Evolutionary conservation across 1,140 invertebrate genomes (phyloP).

Genomic region (Pentalonia nigronervosa): DNA sequence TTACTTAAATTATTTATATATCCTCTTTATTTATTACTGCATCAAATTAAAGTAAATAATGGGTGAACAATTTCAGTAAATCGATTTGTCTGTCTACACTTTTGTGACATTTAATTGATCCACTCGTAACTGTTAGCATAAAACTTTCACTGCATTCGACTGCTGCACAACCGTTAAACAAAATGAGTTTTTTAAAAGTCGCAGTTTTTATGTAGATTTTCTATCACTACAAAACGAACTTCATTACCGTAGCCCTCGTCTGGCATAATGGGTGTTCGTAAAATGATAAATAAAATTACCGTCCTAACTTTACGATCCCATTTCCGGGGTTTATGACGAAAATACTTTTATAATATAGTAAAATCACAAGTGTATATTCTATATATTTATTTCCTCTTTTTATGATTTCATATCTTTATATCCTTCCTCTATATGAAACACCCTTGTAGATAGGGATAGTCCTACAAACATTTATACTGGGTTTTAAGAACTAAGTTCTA

Average conservation of each 20-base stretch:
- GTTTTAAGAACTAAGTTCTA: not conserved
- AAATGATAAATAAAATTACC: constrained; percentile 54
- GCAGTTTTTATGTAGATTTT: constrained; percentile 44
- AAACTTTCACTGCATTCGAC: not conserved
- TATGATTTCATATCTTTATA: constrained; percentile 49
- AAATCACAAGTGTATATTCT: constrained; percentile 40
- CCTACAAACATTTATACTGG: not conserved
- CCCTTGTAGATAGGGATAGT: not conserved
- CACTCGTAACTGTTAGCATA: not conserved
- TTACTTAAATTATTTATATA: not conserved
- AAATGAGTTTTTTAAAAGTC: constrained; percentile 33
- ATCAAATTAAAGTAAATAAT: not conserved
- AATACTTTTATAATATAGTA: constrained; percentile 47
- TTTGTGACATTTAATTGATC: not conserved
- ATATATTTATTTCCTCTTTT: constrained; percentile 25
- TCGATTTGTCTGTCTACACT: not conserved
- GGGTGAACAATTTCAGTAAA: not conserved
- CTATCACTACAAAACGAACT: constrained; percentile 12
- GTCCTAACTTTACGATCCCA: constrained; percentile 42
- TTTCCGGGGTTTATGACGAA: constrained; percentile 43
- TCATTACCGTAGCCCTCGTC: not conserved
- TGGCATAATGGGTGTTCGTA: constrained; percentile 34
- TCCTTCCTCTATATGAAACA: not conserved
- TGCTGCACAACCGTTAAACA: not conserved
- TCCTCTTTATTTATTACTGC: not conserved